phyloP scores from a whole-genome alignment of 2,888 invertebrate genomes.

The Nebria salina region DNA sequence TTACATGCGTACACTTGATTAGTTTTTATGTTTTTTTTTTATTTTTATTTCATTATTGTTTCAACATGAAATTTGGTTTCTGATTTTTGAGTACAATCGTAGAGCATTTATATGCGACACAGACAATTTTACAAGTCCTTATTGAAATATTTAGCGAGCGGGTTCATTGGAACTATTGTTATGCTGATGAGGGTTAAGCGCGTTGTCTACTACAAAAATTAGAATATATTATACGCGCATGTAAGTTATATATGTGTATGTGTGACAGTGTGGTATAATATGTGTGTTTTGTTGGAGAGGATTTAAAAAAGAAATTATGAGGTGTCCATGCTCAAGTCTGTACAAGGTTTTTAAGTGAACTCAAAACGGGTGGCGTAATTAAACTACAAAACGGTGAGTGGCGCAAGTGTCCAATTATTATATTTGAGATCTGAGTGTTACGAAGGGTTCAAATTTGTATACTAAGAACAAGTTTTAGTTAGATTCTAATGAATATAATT shows the following conservation, averaged over 20 bases:
- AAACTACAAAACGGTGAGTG: neutral
- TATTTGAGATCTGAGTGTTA: neutral
- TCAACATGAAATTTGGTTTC: neutral
- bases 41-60: neutral
- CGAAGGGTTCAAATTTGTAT: too few relatives aligned
- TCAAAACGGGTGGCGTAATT: neutral
- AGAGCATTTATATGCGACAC: too few relatives aligned
- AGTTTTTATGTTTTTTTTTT: neutral
- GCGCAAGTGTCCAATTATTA: neutral
- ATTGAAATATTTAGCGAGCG: neutral
- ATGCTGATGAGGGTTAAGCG: neutral
- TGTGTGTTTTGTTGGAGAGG: neutral
- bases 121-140: neutral
- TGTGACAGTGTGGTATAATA: neutral
- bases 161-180: neutral
- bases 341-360: neutral
- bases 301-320: neutral
- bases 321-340: neutral
- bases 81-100: too few relatives aligned
- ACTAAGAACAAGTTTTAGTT: too few relatives aligned
- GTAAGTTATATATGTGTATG: neutral
- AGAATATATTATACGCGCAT: conserved; percentile 1
- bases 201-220: conserved; percentile 1
- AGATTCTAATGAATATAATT: too few relatives aligned
- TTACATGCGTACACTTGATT: neutral